Evolutionary conservation across 2,888 invertebrate genomes (phyloP).

Genomic region (Agriopis marginaria): DNA sequence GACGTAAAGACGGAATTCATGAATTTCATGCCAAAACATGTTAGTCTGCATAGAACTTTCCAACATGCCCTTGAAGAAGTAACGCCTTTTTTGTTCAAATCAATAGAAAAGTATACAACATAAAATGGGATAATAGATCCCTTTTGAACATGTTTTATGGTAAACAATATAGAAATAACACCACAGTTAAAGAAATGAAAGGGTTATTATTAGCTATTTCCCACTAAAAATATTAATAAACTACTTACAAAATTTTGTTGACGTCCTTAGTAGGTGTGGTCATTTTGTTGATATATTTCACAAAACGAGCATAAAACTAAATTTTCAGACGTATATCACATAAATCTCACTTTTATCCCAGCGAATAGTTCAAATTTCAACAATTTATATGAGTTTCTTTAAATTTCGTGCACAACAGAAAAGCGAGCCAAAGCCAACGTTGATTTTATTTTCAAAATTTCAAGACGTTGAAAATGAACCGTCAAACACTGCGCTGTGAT

Average conservation of each 20-base stretch:
- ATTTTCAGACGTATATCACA: background rate
- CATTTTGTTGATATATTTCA: constrained; percentile 56
- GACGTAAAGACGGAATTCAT: too few species aligned
- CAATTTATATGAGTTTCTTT: constrained; percentile 13
- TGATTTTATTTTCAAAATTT: constrained; percentile 62
- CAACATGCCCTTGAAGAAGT: background rate
- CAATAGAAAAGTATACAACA: background rate
- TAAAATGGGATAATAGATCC: background rate
- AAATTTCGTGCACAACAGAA: constrained; percentile 45
- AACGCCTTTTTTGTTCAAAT: background rate
- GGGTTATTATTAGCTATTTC: background rate
- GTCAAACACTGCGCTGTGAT: constrained; percentile 50
- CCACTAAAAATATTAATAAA: background rate
- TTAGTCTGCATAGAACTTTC: background rate
- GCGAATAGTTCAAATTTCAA: constrained; percentile 7
- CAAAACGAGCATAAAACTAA: background rate
- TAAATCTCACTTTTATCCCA: background rate
- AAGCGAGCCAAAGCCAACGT: constrained; percentile 40
- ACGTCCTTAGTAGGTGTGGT: constrained; percentile 66
- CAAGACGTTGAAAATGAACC: constrained; percentile 60
- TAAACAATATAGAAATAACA: background rate
- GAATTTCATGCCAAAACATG: background rate
- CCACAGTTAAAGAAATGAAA: background rate
- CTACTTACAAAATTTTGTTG: constrained; percentile 74
- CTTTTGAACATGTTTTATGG: background rate